Evolutionary conservation across 2,113 vertebrate genomes (phyloP).

Genomic region (Mus musculus): DNA sequence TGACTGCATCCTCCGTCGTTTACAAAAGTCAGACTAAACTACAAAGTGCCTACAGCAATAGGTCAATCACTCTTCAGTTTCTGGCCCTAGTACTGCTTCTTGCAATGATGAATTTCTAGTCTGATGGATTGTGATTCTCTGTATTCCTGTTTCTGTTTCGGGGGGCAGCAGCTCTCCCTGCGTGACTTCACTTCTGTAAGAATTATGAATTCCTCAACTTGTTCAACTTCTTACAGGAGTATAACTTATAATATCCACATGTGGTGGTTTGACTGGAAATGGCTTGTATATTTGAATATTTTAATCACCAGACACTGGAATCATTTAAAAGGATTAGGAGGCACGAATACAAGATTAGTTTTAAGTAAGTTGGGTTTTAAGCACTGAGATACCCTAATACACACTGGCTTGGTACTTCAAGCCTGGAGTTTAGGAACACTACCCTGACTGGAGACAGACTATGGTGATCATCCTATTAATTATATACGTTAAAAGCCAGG

Average conservation of each 20-base stretch:
- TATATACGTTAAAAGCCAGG: neutral
- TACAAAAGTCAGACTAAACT: neutral
- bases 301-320: neutral
- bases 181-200: neutral
- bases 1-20: too few species aligned
- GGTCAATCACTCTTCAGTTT: neutral
- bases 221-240: neutral
- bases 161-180: neutral
- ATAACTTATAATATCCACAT: neutral
- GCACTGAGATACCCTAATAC: neutral
- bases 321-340: neutral
- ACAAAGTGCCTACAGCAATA: neutral
- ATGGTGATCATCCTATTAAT: neutral
- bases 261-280: neutral
- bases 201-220: neutral
- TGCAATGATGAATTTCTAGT: neutral
- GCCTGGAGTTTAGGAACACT: neutral
- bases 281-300: neutral
- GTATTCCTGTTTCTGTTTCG: neutral
- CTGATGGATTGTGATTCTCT: neutral
- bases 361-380: neutral
- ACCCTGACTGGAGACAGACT: neutral
- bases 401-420: neutral
- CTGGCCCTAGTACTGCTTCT: neutral
- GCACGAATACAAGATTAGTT: neutral